Evolutionary conservation across 2,113 vertebrate species (phyloP).

Genomic region (Prochilodus magdalenae): DNA sequence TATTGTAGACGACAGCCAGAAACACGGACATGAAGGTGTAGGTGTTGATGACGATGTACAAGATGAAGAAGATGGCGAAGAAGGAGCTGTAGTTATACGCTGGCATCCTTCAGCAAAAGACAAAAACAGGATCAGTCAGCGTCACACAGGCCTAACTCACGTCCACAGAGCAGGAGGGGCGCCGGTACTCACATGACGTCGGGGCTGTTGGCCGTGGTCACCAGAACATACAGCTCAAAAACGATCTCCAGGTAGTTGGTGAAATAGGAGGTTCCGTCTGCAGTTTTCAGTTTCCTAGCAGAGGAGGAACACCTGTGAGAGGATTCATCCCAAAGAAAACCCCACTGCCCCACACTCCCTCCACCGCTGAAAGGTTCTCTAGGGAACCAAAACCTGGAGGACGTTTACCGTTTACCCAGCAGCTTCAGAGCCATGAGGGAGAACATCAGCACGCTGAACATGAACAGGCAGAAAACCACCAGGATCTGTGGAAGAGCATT

Average conservation of each 20-base stretch:
- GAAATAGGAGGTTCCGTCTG: conserved; percentile 84
- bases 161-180: too few species aligned
- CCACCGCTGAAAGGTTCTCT: too few species aligned
- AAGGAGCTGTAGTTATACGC: conserved; percentile 85
- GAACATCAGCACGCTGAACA: conserved; percentile 92
- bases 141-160: too few species aligned
- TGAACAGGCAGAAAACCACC: conserved; percentile 89
- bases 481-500: conserved; percentile 90
- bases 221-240: conserved; percentile 92
- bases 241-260: conserved; percentile 85
- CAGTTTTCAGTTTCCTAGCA: conserved; percentile 81
- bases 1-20: conserved; percentile 94
- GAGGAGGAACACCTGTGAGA: not conserved
- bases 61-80: conserved; percentile 89
- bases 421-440: conserved; percentile 94
- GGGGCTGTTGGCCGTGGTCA: conserved; percentile 92
- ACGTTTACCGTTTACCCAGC: conserved; percentile 84
- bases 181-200: conserved; percentile 89
- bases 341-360: too few species aligned
- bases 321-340: too few species aligned
- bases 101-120: conserved; percentile 85
- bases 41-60: conserved; percentile 90
- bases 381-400: too few species aligned
- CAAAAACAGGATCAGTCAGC: not conserved
- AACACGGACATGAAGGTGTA: conserved; percentile 98